A percentile compares a stretch with the other conserved stretches of the same genome.
phyloP scores from a whole-genome alignment of 2,888 invertebrate species.

The Thereva nobilitata region DNA sequence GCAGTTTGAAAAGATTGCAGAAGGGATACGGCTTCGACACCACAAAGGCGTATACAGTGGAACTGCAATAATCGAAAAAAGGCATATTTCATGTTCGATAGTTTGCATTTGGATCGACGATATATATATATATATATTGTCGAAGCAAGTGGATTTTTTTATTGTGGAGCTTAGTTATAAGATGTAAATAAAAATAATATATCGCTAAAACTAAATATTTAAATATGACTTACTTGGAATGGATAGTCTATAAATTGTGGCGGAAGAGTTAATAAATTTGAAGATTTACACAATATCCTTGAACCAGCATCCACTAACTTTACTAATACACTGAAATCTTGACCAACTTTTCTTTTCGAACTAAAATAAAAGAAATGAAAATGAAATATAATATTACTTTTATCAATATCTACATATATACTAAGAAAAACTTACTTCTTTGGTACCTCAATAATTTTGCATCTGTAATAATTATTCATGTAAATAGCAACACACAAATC shows the following conservation, averaged over 20 bases:
- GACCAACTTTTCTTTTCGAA: constrained; percentile 39
- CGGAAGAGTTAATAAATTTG: constrained; percentile 61
- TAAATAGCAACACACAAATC: constrained; percentile 63
- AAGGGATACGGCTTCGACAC: too few species aligned
- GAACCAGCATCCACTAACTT: constrained; percentile 67
- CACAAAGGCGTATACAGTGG: too few species aligned
- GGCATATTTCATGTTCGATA: too few species aligned
- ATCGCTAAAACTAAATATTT: too few species aligned
- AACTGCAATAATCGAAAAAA: too few species aligned
- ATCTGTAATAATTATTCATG: constrained; percentile 62
- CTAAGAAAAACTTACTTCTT: constrained; percentile 44
- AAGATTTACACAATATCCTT: constrained; percentile 56
- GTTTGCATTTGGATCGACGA: too few species aligned
- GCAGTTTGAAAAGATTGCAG: too few species aligned
- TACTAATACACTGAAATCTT: constrained; percentile 50
- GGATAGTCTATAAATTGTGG: constrained; percentile 60
- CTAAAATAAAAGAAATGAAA: constrained; percentile 3
- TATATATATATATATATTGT: too few species aligned
- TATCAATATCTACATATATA: constrained; percentile 37
- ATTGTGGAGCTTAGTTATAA: too few species aligned
- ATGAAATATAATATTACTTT: neutral
- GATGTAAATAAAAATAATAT: too few species aligned
- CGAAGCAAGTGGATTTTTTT: too few species aligned
- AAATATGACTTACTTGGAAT: constrained; percentile 52
- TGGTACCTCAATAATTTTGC: constrained; percentile 59